These are phyloP conservation scores for Paratilapia polleni DNA, from an alignment of 2,113 vertebrate species.

Conservation along the genomic window DNA sequence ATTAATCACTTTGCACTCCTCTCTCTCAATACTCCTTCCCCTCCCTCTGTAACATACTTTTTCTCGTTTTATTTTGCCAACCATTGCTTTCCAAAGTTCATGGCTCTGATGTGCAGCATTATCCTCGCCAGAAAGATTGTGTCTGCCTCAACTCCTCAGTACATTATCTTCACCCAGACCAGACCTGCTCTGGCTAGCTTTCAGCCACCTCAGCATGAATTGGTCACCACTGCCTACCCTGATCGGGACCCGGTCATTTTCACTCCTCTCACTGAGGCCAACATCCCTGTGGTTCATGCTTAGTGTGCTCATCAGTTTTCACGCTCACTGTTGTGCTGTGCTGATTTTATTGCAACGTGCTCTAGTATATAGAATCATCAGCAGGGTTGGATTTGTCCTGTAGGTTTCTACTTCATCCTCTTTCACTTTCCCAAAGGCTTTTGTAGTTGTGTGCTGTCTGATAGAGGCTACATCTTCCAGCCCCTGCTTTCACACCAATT, in stretches of 20 bases:
- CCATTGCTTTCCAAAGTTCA: constrained; percentile 36
- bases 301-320: neutral
- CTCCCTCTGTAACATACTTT: neutral
- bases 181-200: neutral
- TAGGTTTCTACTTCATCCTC: neutral
- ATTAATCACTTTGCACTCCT: constrained; percentile 10
- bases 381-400: constrained; percentile 28
- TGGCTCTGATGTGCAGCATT: constrained; percentile 61
- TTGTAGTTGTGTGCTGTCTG: neutral
- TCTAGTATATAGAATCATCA: neutral
- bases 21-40: neutral
- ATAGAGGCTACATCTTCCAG: no score
- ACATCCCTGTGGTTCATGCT: constrained; percentile 32
- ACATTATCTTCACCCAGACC: constrained; percentile 54
- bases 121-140: constrained; percentile 34
- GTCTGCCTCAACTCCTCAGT: constrained; percentile 36
- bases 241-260: constrained; percentile 50
- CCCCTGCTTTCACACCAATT: neutral
- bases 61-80: neutral
- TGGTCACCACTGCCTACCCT: neutral
- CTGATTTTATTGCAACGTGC: neutral
- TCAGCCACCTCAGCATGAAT: neutral
- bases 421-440: neutral
- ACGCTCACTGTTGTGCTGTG: neutral
- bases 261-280: constrained; percentile 50